These are phyloP conservation scores for Pantherophis guttatus DNA, from an alignment of 2,113 vertebrate species.

Conservation along the genomic window DNA sequence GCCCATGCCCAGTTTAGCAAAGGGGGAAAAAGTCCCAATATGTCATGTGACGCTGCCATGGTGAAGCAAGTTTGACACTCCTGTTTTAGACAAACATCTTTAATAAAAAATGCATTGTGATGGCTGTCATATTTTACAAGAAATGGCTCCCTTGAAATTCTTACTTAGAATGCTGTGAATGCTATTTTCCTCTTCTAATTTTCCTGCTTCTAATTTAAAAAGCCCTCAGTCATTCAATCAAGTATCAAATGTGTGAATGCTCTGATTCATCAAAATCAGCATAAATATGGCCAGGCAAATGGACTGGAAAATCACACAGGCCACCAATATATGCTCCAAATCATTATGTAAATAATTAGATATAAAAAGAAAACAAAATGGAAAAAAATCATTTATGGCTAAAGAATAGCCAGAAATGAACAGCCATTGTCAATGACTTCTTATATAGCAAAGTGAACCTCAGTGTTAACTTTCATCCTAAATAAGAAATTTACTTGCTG, in stretches of 20 bases:
- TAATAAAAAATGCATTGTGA: neutral
- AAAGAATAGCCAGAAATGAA: too few relatives aligned
- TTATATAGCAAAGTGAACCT: neutral
- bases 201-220: neutral
- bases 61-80: too few relatives aligned
- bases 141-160: neutral
- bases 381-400: neutral
- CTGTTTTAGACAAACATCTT: neutral
- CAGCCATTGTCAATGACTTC: neutral
- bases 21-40: too few relatives aligned
- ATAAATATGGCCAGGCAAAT: neutral
- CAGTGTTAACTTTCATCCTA: neutral
- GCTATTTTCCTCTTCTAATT: neutral
- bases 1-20: too few relatives aligned
- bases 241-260: neutral
- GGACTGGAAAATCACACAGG: neutral
- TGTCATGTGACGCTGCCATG: too few relatives aligned
- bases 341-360: constrained; percentile 19
- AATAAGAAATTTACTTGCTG: neutral
- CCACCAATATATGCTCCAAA: constrained; percentile 11
- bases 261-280: neutral
- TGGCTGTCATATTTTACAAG: neutral
- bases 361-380: constrained; percentile 9
- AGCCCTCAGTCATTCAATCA: neutral
- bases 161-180: neutral